phyloP scores from a whole-genome alignment of 2,113 vertebrate species.

The Pica pica region DNA sequence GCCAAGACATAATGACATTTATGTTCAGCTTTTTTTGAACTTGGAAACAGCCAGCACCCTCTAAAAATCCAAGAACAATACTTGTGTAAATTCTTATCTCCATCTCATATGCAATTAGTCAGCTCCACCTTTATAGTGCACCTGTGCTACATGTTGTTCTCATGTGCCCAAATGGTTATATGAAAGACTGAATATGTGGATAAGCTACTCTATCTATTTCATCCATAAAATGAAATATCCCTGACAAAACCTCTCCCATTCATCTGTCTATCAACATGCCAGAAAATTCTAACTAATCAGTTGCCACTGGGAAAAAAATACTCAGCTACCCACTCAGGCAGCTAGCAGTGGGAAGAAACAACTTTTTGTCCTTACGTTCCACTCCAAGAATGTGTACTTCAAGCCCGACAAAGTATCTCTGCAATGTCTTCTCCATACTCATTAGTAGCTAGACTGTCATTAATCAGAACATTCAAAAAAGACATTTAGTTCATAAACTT shows the following conservation, averaged over 20 bases:
- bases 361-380: background rate
- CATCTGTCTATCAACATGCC: background rate
- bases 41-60: background rate
- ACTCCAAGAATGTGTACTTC: background rate
- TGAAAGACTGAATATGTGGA: background rate
- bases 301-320: background rate
- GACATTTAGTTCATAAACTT: constrained; percentile 13
- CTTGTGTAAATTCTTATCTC: background rate
- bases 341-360: background rate
- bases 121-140: background rate
- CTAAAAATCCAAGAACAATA: background rate
- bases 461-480: constrained; percentile 15
- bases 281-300: background rate
- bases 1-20: background rate
- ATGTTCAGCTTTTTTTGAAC: background rate
- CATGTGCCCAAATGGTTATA: background rate
- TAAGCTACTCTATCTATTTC: background rate
- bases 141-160: background rate
- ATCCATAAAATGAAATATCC: background rate
- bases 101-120: background rate
- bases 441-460: constrained; percentile 17
- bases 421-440: background rate
- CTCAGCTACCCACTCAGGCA: background rate
- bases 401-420: background rate
- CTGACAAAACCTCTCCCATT: background rate